A percentile compares a stretch with the other conserved stretches of the same genome.
These are phyloP conservation scores for Aquatica leii DNA, from an alignment of 2,888 invertebrate species.

Conservation along the genomic window DNA sequence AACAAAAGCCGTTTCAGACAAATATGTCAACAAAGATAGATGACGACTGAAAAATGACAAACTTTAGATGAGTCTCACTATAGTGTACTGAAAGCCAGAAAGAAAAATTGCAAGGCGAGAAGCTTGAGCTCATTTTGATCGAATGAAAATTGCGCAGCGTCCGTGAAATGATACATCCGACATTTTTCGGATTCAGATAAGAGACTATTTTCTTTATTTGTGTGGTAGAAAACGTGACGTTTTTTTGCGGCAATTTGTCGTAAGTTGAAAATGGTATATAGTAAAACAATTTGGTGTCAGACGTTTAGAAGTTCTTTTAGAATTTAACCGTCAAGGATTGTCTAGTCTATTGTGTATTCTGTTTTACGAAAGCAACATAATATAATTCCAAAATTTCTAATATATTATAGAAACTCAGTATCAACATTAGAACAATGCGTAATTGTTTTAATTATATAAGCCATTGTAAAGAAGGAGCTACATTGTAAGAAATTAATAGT, in stretches of 20 bases:
- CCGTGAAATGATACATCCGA: conserved; percentile 58
- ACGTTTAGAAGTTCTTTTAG: conserved; percentile 22
- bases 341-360: conserved; percentile 1
- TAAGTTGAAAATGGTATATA: conserved; percentile 36
- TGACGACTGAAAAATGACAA: conserved; percentile 49
- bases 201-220: conserved; percentile 49
- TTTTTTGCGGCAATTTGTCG: conserved; percentile 53
- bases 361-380: not conserved
- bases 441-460: no score
- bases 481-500: no score
- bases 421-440: no score
- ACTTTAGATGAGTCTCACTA: conserved; percentile 42
- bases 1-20: conserved; percentile 36
- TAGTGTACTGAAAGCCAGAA: conserved; percentile 41
- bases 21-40: conserved; percentile 44
- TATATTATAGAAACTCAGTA: not conserved
- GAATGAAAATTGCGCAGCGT: conserved; percentile 57
- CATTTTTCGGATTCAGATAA: conserved; percentile 54
- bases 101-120: conserved; percentile 47
- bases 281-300: conserved; percentile 38
- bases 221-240: conserved; percentile 50
- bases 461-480: no score
- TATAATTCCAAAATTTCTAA: not conserved
- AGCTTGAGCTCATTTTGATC: conserved; percentile 53
- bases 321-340: conserved; percentile 9